Conservation (phyloP, 2,797 vertebrate genomes). For the Xenentodon cancila region DNA sequence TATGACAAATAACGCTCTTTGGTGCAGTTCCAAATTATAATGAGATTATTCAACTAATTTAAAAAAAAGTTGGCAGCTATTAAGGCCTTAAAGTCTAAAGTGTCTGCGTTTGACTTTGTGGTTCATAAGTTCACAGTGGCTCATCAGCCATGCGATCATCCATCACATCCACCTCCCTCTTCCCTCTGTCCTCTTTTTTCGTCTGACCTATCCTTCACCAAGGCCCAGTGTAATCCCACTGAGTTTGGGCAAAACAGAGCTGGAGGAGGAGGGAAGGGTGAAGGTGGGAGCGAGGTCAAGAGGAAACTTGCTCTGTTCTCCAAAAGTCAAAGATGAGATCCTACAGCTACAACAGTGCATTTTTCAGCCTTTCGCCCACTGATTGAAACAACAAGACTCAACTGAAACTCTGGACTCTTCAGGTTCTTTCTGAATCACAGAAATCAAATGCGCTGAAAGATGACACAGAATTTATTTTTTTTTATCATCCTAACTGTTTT, state of each 20-base stretch:
- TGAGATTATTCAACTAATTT: too few species aligned
- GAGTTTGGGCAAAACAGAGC: conserved; percentile 65
- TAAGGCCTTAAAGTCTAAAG: conserved; percentile 2
- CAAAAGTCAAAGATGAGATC: conserved; percentile 34
- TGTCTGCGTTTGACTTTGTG: conserved; percentile 15
- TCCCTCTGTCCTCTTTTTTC: conserved; percentile 18
- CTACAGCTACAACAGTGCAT: conserved; percentile 11
- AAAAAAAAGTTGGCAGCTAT: not conserved
- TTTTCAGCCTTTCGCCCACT: not conserved
- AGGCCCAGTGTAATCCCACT: conserved; percentile 60
- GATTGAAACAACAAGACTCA: not conserved
- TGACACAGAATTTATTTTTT: not conserved
- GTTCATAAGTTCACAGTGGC: conserved; percentile 16
- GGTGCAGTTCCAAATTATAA: too few species aligned
- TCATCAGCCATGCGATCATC: conserved; percentile 48
- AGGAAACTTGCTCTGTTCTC: conserved; percentile 31
- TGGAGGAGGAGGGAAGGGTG: conserved; percentile 38
- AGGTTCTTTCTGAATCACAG: not conserved
- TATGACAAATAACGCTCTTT: too few species aligned
- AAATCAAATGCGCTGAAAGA: conserved; percentile 1
- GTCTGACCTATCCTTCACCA: conserved; percentile 70
- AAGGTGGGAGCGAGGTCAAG: conserved; percentile 20
- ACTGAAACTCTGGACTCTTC: not conserved
- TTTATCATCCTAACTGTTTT: not conserved
- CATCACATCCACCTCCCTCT: conserved; percentile 47